Percentiles rank a stretch among this genome's conserved stretches.
These are phyloP conservation scores for Zeus faber DNA, from an alignment of 2,113 vertebrate species.

Conservation along the genomic window DNA sequence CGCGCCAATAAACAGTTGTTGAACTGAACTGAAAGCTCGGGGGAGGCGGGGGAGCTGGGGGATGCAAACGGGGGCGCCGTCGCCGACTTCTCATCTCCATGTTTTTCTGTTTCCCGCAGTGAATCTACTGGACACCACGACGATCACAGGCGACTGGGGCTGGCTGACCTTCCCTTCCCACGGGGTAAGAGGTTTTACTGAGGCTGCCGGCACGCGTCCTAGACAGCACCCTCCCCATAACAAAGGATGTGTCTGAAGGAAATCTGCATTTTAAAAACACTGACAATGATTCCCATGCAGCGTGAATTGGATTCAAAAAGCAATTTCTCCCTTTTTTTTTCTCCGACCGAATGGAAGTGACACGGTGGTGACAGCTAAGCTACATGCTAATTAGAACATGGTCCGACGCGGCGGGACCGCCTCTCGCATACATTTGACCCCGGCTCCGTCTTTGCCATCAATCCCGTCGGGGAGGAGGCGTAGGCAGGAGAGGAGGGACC, in stretches of 20 bases:
- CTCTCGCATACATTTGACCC: slow-evolving; percentile 31
- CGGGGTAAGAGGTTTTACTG: slow-evolving; percentile 78
- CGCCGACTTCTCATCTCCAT: no score
- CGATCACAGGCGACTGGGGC: slow-evolving; percentile 91
- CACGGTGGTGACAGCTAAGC: slow-evolving; percentile 18
- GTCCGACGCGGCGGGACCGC: slow-evolving; percentile 29
- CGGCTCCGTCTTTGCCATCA: slow-evolving; percentile 6
- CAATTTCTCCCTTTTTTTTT: no score
- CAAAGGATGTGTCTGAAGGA: no score
- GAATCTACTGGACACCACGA: slow-evolving; percentile 90
- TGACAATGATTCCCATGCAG: no score
- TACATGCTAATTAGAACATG: slow-evolving; percentile 33
- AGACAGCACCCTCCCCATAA: no score
- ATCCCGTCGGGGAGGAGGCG: background rate
- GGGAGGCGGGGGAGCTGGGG: background rate
- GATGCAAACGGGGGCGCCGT: slow-evolving; percentile 29
- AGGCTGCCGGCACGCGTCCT: no score
- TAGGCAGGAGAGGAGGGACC: background rate
- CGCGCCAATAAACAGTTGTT: no score
- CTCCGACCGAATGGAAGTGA: no score
- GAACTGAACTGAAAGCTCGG: no score
- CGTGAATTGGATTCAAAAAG: no score
- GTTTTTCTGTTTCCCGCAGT: slow-evolving; percentile 74
- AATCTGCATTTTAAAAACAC: no score
- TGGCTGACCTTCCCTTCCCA: slow-evolving; percentile 93